phyloP scores from a whole-genome alignment of 2,888 invertebrate genomes.

The Brachyptera risi region DNA sequence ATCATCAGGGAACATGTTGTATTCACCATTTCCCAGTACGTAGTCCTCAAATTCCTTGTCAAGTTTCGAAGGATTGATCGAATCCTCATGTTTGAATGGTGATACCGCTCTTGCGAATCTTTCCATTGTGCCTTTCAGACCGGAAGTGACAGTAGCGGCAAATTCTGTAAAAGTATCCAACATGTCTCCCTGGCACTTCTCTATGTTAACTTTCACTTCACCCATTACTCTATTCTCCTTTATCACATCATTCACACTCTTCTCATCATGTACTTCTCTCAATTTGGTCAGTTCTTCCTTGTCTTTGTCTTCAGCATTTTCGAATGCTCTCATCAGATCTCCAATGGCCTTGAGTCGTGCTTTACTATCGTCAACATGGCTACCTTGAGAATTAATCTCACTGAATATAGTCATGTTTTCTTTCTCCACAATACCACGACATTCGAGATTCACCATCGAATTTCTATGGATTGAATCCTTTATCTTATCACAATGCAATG shows the following conservation, averaged over 20 bases:
- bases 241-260: background rate
- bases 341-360: too few relatives aligned
- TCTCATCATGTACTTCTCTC: background rate
- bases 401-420: too few relatives aligned
- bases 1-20: background rate
- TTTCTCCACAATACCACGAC: too few relatives aligned
- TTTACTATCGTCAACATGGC: too few relatives aligned
- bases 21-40: background rate
- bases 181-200: background rate
- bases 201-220: background rate
- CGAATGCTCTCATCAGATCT: background rate
- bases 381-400: too few relatives aligned
- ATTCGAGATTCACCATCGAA: too few relatives aligned
- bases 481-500: background rate
- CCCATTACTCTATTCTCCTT: too few relatives aligned
- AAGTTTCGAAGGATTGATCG: background rate
- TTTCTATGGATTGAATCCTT: background rate
- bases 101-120: background rate
- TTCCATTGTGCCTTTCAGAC: background rate
- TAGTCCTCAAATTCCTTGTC: constrained; percentile 13
- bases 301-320: background rate
- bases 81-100: background rate
- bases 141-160: background rate
- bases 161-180: background rate
- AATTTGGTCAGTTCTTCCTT: background rate